Evolutionary conservation across 1,140 invertebrate species (phyloP), one percentile per base, ranked within the genome.

Genomic region (Lepidotrigona ventralis): DNA sequence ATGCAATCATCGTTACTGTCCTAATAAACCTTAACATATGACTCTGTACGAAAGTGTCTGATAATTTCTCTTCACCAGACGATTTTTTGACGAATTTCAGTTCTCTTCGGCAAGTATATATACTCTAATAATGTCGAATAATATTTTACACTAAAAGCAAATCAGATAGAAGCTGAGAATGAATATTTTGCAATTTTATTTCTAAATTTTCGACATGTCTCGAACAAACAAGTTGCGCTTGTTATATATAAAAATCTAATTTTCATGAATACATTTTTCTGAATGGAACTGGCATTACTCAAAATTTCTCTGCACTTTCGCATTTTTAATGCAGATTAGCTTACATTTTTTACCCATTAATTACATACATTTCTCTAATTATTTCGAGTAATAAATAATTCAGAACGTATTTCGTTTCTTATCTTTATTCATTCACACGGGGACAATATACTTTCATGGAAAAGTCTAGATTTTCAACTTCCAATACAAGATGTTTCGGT

Each of bases 1-100:
- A 90, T 92, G 90, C 91, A 91, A 92, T 92, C 90, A 91, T 89
- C 90, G 90, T 91, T 92, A 91, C 87, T 92, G 90, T 92, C 91
- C 90, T 91, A 92, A 91, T 90, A 91, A 91, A 92, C 86, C 84
- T 91, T 90, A 88, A 86, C 90, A 89, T 91, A 90, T 86, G 88
- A 90, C 86, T 87, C 86, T 83, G 79, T 87, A 87, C 73, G 73
- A 83, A 68, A 33, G 69, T 58, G 54, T 39, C 2, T 63, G 11
- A 26, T 33, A 1, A 29, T n/a, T 21, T 39, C 14, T 23, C 29
- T 74, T 58, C 8, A 21, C 26, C 19, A n/a, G 3, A 29, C 5
- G 14, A 33, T 64, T 72, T 63, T 54, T 12, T 46, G n/a, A n/a
- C n/a, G n/a, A n/a, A n/a, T 26, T 33, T 63, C 58, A 75, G 66